These are phyloP conservation scores for Microcebus ravelobensis DNA, from an alignment of 2,113 vertebrate species.

Conservation along the genomic window DNA sequence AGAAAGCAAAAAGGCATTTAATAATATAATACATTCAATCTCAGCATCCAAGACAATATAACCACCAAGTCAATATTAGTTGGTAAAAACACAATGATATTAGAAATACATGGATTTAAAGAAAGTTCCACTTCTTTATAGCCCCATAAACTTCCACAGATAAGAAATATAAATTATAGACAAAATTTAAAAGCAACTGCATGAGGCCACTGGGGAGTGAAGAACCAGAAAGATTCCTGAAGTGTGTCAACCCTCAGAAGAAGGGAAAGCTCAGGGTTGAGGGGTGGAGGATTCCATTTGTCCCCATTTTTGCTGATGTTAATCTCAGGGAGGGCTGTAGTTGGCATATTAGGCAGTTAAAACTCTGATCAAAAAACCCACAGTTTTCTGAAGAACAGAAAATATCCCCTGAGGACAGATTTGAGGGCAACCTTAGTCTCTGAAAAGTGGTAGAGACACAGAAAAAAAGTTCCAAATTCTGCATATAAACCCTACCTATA, in stretches of 20 bases:
- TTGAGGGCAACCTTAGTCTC: neutral
- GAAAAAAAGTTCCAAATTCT: neutral
- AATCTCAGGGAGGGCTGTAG: neutral
- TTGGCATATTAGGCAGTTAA: neutral
- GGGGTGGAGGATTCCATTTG: neutral
- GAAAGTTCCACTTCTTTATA: neutral
- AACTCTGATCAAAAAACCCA: neutral
- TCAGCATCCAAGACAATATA: neutral
- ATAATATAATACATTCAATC: neutral
- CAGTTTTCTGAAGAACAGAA: neutral
- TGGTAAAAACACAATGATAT: neutral
- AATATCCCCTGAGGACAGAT: neutral
- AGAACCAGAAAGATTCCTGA: neutral
- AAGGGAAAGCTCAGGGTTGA: neutral
- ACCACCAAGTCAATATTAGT: neutral
- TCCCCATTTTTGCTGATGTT: neutral
- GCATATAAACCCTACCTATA: neutral
- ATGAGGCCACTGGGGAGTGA: neutral
- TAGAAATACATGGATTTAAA: neutral
- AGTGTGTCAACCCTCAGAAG: neutral
- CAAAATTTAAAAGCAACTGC: neutral
- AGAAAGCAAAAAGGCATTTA: slow-evolving; percentile 5
- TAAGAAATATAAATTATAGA: neutral
- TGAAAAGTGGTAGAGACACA: neutral
- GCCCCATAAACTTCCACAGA: neutral